Evolutionary conservation across 2,888 invertebrate species (phyloP).

Genomic region (Allophyes oxyacanthae): DNA sequence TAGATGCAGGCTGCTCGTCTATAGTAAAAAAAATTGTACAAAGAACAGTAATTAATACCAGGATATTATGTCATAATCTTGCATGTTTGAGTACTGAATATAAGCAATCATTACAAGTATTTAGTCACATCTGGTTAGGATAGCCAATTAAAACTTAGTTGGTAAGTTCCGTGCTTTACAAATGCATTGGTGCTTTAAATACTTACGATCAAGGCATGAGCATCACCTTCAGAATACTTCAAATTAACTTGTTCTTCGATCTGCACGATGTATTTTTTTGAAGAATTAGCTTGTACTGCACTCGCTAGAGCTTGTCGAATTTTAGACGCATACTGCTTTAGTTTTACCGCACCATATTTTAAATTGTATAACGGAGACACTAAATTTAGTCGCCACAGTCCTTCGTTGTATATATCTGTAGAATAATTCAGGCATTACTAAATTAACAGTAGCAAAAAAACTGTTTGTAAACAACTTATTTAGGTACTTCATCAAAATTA

Average conservation of each 20-base stretch:
- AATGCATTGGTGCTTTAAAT: too few relatives aligned
- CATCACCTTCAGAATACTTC: constrained; percentile 78
- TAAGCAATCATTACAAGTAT: too few relatives aligned
- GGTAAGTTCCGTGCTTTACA: too few relatives aligned
- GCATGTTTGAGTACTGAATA: too few relatives aligned
- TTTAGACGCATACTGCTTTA: constrained; percentile 82
- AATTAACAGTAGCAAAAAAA: background rate
- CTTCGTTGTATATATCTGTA: constrained; percentile 81
- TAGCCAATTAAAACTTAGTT: too few relatives aligned
- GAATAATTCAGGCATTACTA: constrained; percentile 32
- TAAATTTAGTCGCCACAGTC: constrained; percentile 75
- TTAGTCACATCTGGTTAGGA: too few relatives aligned
- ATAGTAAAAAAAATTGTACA: too few relatives aligned
- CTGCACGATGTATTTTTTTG: constrained; percentile 72
- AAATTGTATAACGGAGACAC: constrained; percentile 81
- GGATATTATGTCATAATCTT: too few relatives aligned
- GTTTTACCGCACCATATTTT: constrained; percentile 71
- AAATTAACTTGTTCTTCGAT: constrained; percentile 74
- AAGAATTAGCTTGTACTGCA: constrained; percentile 64
- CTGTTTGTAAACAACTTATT: constrained; percentile 3
- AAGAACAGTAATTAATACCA: too few relatives aligned
- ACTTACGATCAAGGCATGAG: constrained; percentile 77
- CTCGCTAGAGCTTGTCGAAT: constrained; percentile 77
- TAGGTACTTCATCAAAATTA: background rate
- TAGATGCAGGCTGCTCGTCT: too few relatives aligned